Base-by-base conservation (phyloP, 2,888 invertebrate genomes). In the Limulus polyphemus region DNA sequence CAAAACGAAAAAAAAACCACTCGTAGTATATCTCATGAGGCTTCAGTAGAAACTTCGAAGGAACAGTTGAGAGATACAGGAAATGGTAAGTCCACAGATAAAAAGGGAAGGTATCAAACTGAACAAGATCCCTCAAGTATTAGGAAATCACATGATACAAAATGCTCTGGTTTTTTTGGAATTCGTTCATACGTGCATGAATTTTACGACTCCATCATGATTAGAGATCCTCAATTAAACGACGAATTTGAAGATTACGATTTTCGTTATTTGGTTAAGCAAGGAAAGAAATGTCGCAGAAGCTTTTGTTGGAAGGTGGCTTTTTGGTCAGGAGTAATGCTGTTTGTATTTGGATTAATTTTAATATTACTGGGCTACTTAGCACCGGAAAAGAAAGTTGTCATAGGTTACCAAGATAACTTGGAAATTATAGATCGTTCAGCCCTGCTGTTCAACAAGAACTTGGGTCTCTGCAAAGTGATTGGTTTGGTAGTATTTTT, bases 111-210 rank as follows among this genome's bases (percentile, higher is more conserved):
- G 5, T 13, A 51, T n/a, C n/a, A 13, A 13, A 51, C 13, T 7
- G 51, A 51, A 51, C 51, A 51, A 51, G n/a, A 51, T 51, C 51
- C 1, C 46, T 13, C 32, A 32, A 2, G 32, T 32, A 32, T 32
- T 2, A 32, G 17, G 46, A 46, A 11, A 5, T 14, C 11, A 14
- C 51, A 14, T 11, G 48, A 48, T 14, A 56, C 13, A 10, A 55
- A 16, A 32, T 73, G 75, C 64, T 73, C 73, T 9, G 73, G 74
- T 58, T 76, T 76, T 68, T 79, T 79, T 68, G 79, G 79, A 11
- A 79, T 80, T 17, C 74, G 73, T 61, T 79, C 78, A n/a, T 79
- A 80, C 68, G 72, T 80, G 58, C 78, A 79, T 67, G 73, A 79
- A 63, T 79, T 80, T 71, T 80, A 80, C 70, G 79, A 79, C 62